Percentiles rank a stretch among this genome's conserved stretches.
These are phyloP conservation scores for Phragmatobia fuliginosa DNA, from an alignment of 2,888 invertebrate genomes.

Conservation along the genomic window DNA sequence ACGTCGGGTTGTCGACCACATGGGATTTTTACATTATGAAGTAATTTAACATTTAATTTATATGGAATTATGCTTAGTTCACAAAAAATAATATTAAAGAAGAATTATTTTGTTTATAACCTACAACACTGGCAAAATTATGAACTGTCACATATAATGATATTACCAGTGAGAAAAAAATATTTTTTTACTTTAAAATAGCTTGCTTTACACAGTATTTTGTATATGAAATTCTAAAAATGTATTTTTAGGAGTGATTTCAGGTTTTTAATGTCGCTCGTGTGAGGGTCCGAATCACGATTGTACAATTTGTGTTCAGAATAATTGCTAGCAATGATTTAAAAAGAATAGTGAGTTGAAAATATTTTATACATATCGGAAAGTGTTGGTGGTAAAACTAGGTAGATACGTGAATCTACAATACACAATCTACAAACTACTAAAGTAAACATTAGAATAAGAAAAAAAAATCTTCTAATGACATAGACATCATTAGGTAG, in stretches of 20 bases:
- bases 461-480: neutral
- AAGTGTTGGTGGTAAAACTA: conserved; percentile 9
- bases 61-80: neutral
- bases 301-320: conserved; percentile 37
- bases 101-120: conserved; percentile 1
- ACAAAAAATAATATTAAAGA: neutral
- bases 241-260: conserved; percentile 39
- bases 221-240: conserved; percentile 39
- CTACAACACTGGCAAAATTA: neutral
- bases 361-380: conserved; percentile 45
- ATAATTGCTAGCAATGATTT: conserved; percentile 8
- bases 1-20: neutral
- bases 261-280: neutral
- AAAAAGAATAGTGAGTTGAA: conserved; percentile 31
- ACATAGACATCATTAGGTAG: too few species aligned
- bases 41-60: neutral
- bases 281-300: neutral
- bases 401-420: neutral
- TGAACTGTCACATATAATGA: neutral
- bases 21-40: neutral
- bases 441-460: neutral
- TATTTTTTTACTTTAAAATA: conserved; percentile 28
- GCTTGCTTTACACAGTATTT: neutral
- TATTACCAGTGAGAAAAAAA: conserved; percentile 48
- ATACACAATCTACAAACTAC: neutral